Evolutionary conservation across 53 echinoderm and acorn worm genomes (phyloP).

Genomic region (Paracentrotus lividus): DNA sequence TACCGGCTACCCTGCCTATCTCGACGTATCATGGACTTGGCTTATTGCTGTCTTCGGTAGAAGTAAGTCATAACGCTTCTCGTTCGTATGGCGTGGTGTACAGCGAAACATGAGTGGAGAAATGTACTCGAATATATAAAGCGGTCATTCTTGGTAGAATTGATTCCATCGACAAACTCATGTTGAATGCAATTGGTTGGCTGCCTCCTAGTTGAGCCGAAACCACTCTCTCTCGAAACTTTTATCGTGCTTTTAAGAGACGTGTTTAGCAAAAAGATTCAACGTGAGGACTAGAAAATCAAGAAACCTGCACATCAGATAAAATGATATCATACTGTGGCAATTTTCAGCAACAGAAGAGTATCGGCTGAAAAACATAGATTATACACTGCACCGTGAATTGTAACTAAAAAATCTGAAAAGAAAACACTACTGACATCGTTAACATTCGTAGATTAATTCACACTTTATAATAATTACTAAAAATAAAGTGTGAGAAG

Average conservation of each 20-base stretch:
- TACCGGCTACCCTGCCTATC: not conserved
- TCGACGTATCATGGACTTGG: not conserved
- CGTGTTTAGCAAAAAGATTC: not conserved
- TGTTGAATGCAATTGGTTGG: not conserved
- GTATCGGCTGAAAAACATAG: too few relatives aligned
- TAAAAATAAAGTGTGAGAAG: too few relatives aligned
- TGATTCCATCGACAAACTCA: not conserved
- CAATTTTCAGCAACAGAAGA: too few relatives aligned
- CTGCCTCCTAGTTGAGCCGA: not conserved
- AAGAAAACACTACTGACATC: too few relatives aligned
- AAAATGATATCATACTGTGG: not conserved
- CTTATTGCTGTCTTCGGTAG: not conserved
- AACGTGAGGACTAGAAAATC: not conserved
- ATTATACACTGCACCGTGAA: too few relatives aligned
- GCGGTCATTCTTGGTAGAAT: not conserved
- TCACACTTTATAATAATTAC: too few relatives aligned
- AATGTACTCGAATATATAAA: constrained; percentile 28
- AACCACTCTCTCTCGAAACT: not conserved
- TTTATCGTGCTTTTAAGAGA: not conserved
- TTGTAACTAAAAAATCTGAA: too few relatives aligned
- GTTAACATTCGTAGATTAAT: too few relatives aligned
- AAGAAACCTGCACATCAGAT: not conserved
- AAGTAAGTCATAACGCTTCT: not conserved
- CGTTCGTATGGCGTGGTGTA: not conserved
- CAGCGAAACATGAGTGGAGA: not conserved